Evolutionary conservation across 1,140 invertebrate species (phyloP).

Genomic region (Yoshiicerus persimilis): DNA sequence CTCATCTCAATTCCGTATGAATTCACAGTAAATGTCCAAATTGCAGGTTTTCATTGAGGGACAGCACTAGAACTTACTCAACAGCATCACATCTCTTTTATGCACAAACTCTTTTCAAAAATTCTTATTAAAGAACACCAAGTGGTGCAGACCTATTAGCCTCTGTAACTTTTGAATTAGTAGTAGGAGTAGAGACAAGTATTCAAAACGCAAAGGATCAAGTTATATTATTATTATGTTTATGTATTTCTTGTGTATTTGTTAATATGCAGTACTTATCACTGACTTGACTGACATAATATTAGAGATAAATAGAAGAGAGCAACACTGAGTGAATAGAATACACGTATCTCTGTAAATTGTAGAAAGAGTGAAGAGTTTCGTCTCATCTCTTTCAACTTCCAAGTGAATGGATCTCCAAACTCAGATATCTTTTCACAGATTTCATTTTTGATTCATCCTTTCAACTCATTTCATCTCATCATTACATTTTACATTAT

Average conservation of each 20-base stretch:
- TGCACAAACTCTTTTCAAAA: background rate
- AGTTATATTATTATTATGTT: no score
- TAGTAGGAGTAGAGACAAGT: no score
- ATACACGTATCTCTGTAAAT: background rate
- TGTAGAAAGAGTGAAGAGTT: background rate
- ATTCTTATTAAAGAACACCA: background rate
- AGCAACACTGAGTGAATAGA: background rate
- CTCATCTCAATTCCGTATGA: background rate
- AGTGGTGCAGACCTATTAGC: background rate
- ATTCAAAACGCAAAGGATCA: background rate
- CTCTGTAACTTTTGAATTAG: background rate
- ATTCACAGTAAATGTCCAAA: background rate
- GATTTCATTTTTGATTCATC: background rate
- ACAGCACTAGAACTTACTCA: no score
- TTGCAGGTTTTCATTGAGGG: no score
- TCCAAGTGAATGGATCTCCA: background rate
- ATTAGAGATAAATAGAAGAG: background rate
- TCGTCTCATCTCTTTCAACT: background rate
- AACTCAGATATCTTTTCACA: background rate
- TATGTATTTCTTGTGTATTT: background rate
- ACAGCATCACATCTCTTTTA: background rate
- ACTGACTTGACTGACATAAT: background rate
- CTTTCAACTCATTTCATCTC: slow-evolving; percentile 8
- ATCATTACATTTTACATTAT: slow-evolving; percentile 21
- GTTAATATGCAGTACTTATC: background rate